A percentile compares a stretch with the other conserved stretches of the same genome.
These are phyloP conservation scores for Chunga burmeisteri DNA, from an alignment of 2,113 vertebrate species.

Conservation along the genomic window DNA sequence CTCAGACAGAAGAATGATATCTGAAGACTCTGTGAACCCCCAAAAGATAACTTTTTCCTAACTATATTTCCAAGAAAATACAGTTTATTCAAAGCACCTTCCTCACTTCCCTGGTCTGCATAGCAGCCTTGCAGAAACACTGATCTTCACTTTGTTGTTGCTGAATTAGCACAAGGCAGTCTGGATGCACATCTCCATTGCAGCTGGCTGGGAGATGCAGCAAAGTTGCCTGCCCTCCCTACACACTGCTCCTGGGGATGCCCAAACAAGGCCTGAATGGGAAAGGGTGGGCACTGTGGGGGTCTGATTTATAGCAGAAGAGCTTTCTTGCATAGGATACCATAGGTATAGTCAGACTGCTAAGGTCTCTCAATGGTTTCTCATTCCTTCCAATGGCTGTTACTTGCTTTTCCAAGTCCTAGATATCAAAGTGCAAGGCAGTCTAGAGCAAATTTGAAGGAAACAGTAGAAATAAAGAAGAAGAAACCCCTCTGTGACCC, in stretches of 20 bases:
- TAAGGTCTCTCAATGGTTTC: not conserved
- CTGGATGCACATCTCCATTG: not conserved
- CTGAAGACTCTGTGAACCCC: not conserved
- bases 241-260: not conserved
- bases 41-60: not conserved
- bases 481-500: not conserved
- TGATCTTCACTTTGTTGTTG: not conserved
- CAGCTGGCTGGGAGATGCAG: not conserved
- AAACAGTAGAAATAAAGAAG: not conserved
- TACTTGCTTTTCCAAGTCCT: not conserved
- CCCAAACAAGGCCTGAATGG: not conserved
- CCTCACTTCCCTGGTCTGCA: not conserved
- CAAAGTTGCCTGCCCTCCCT: not conserved
- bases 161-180: not conserved
- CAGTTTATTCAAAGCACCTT: not conserved
- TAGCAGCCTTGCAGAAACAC: not conserved
- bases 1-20: not conserved
- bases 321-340: not conserved
- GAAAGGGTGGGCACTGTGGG: not conserved
- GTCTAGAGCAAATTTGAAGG: not conserved
- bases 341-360: not conserved
- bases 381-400: not conserved
- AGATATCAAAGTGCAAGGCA: not conserved
- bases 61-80: not conserved
- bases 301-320: not conserved